These are phyloP conservation scores for pig (Sus scrofa) DNA, from an alignment of 2,113 vertebrate species.

Conservation along the genomic window T2T-Sscrofa CM000812.6:242334501-242335000, in stretches of 20 bases:
- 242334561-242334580: conserved; percentile 87
- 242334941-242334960: conserved; percentile 11
- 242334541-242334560: conserved; percentile 89
- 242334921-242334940: not conserved
- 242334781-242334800: conserved; percentile 83
- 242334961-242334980: conserved; percentile 60
- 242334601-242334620: conserved; percentile 90
- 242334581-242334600: conserved; percentile 89
- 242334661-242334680: conserved; percentile 89
- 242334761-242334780: conserved; percentile 84
- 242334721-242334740: conserved; percentile 88
- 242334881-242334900: conserved; percentile 40
- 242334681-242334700: conserved; percentile 90
- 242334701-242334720: conserved; percentile 88
- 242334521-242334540: conserved; percentile 87
- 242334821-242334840: conserved; percentile 59
- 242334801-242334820: conserved; percentile 79
- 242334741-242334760: conserved; percentile 85
- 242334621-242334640: conserved; percentile 86
- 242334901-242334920: conserved; percentile 69
- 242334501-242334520: conserved; percentile 92
- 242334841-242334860: conserved; percentile 65
- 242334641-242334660: conserved; percentile 88
- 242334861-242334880: conserved; percentile 81
- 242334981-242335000: conserved; percentile 69